A percentile compares a stretch with the other conserved stretches of the same genome.
These are phyloP conservation scores for Bombus confusus DNA, from an alignment of 1,140 invertebrate genomes.

Conservation along the genomic window DNA sequence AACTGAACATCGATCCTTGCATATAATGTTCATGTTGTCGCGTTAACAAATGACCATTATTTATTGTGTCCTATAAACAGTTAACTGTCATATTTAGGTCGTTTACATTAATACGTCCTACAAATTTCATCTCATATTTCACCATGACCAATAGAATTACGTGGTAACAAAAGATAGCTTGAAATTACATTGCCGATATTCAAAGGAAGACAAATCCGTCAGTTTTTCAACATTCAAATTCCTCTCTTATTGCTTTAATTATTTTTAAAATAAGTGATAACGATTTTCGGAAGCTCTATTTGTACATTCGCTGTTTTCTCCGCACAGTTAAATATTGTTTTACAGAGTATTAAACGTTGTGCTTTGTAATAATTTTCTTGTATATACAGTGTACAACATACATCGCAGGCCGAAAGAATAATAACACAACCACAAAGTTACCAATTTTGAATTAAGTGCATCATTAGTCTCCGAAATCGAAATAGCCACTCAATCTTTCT, in stretches of 20 bases:
- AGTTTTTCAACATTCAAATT: not conserved
- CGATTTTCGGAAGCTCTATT: not conserved
- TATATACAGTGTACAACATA: no score
- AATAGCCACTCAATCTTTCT: not conserved
- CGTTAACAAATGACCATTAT: conserved; percentile 34
- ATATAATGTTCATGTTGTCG: conserved; percentile 31
- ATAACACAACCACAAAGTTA: not conserved
- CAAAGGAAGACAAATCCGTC: not conserved
- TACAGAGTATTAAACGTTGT: not conserved
- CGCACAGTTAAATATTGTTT: not conserved
- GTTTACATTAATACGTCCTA: not conserved
- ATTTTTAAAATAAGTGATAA: not conserved
- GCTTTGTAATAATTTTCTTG: no score
- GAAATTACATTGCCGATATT: not conserved
- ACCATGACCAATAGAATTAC: not conserved
- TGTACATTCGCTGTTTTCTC: not conserved
- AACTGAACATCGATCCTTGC: conserved; percentile 36
- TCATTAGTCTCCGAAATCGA: not conserved
- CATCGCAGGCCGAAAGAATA: not conserved
- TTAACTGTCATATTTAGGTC: not conserved
- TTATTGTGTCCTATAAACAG: conserved; percentile 6
- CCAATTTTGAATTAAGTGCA: not conserved
- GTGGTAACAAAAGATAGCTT: not conserved
- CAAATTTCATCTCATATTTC: conserved; percentile 9
- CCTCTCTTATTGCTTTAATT: not conserved